Evolutionary conservation across 2,888 invertebrate species (phyloP), one percentile per base, ranked within the genome.

Genomic region (Ormia ochracea): DNA sequence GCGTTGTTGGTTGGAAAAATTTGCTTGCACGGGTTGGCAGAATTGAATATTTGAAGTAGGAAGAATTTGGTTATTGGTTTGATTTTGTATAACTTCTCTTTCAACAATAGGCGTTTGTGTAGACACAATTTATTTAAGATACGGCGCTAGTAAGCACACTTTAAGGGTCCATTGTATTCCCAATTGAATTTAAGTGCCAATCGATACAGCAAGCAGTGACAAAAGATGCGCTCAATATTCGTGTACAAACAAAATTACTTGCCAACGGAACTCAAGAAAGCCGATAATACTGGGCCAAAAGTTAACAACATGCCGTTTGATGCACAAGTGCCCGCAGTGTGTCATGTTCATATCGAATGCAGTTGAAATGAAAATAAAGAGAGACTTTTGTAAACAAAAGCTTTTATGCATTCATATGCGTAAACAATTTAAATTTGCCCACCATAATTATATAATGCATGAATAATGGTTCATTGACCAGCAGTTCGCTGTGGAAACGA

Each of bases 71-170:
- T 21, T n/a, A n/a, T n/a, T 41, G 23, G 23, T 28, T 50, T 61
- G 26, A 26, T 31, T 9, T 54, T 50, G 14, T 19, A 31, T 50
- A 7, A n/a, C 19, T 68, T 23, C 14, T 54, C n/a, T 45, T 65
- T 28, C 31, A 80, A 80, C 80, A 76, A 80, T 76, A 85, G 85
- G 85, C 86, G 86, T 86, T 85, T 85, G 85, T 83, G 84, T 84
- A 84, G 86, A 85, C 86, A 88, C 89, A 89, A 89, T 89, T 89
- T 89, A 88, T 88, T 89, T 89, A 88, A 89, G 89, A 89, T 89
- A 89, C 89, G 89, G 89, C 89, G 89, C 89, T 89, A 89, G 88
- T 87, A 86, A 88, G 89, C 89, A 89, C 89, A 89, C 89, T 89
- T 89, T 89, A 88, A 89, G 89, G 88, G 87, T 85, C 88, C 87